These are phyloP conservation scores for Amphipyra tragopoginis DNA, from an alignment of 2,888 invertebrate genomes.

Conservation along the genomic window DNA sequence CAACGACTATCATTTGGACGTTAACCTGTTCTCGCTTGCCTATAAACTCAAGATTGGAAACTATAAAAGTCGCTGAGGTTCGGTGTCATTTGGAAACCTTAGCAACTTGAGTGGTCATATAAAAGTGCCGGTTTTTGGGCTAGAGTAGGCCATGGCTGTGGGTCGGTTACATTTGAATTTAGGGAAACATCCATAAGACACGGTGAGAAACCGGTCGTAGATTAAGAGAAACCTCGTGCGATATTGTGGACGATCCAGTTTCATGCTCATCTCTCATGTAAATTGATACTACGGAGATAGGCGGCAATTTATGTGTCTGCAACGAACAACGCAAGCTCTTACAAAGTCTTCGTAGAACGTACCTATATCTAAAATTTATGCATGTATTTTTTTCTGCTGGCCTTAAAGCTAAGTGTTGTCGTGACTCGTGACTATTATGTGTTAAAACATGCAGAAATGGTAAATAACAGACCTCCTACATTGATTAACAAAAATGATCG, in stretches of 20 bases:
- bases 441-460: background rate
- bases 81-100: constrained; percentile 50
- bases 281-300: constrained; percentile 57
- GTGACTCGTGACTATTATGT: background rate
- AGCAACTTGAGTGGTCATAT: constrained; percentile 45
- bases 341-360: constrained; percentile 24
- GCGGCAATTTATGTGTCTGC: constrained; percentile 40
- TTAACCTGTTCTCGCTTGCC: constrained; percentile 71
- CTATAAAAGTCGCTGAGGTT: constrained; percentile 66
- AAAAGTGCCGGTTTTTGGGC: constrained; percentile 42
- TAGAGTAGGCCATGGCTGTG: constrained; percentile 48
- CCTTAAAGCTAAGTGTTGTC: background rate
- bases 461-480: constrained; percentile 20
- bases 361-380: constrained; percentile 19
- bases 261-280: constrained; percentile 62
- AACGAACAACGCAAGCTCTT: constrained; percentile 12
- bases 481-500: background rate
- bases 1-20: constrained; percentile 67
- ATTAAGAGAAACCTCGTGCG: constrained; percentile 70
- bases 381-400: constrained; percentile 3
- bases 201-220: constrained; percentile 69
- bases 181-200: constrained; percentile 68
- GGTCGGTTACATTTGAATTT: constrained; percentile 58
- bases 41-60: constrained; percentile 62
- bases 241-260: constrained; percentile 66